These are phyloP conservation scores for Torymus aiolomorphi DNA, from an alignment of 2,888 invertebrate genomes.

Conservation along the genomic window DNA sequence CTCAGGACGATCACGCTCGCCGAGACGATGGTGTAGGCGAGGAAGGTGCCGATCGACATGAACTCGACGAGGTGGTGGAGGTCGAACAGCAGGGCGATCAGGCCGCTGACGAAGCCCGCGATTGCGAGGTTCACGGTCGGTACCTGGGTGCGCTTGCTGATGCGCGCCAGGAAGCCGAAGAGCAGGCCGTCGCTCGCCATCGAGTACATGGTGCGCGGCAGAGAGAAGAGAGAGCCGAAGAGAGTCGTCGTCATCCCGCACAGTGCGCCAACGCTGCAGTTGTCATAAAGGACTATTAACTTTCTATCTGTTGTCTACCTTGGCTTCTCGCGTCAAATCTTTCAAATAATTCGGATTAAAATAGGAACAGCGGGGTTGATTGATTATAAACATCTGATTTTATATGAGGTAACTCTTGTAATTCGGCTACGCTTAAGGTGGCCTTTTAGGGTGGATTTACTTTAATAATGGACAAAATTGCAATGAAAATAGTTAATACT, in stretches of 20 bases:
- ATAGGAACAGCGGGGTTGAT: no score
- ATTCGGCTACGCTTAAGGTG: no score
- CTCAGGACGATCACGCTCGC: slow-evolving; percentile 91
- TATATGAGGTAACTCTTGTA: no score
- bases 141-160: slow-evolving; percentile 88
- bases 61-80: slow-evolving; percentile 93
- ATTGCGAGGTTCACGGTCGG: slow-evolving; percentile 86
- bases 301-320: no score
- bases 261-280: slow-evolving; percentile 84
- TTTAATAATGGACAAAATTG: no score
- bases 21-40: slow-evolving; percentile 94
- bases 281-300: no score
- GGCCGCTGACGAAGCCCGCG: slow-evolving; percentile 85
- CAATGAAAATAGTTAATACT: no score
- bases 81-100: slow-evolving; percentile 91
- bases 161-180: slow-evolving; percentile 86
- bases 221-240: slow-evolving; percentile 89
- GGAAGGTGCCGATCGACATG: slow-evolving; percentile 93
- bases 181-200: slow-evolving; percentile 93
- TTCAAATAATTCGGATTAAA: no score
- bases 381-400: no score
- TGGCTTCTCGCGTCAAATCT: no score
- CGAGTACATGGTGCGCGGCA: slow-evolving; percentile 91
- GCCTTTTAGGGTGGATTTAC: no score
- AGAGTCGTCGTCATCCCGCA: slow-evolving; percentile 95